These are phyloP conservation scores for Diplazon laetatorius DNA, from an alignment of 2,888 invertebrate species.

Conservation along the genomic window DNA sequence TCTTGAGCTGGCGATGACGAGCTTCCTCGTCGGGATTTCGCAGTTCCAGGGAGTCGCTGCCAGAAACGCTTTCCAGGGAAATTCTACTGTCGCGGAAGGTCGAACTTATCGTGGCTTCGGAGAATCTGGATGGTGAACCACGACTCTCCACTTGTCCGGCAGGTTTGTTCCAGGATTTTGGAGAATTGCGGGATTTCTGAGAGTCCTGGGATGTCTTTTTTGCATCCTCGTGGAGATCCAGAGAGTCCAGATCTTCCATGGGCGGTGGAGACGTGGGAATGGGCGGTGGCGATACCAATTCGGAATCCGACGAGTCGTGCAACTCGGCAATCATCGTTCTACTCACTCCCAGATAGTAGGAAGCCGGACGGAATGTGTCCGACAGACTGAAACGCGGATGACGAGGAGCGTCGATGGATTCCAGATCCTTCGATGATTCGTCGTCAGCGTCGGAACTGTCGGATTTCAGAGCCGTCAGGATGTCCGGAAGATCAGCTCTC, in stretches of 20 bases:
- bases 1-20: conserved; percentile 86
- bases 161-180: conserved; percentile 75
- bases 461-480: conserved; percentile 84
- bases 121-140: conserved; percentile 74
- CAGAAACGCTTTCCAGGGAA: conserved; percentile 77
- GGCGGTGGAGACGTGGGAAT: conserved; percentile 90
- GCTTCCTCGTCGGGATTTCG: conserved; percentile 83
- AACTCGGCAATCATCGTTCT: conserved; percentile 86
- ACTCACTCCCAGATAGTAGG: conserved; percentile 91
- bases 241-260: conserved; percentile 87
- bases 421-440: conserved; percentile 90
- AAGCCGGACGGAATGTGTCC: conserved; percentile 94
- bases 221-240: conserved; percentile 81
- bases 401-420: conserved; percentile 86
- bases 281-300: conserved; percentile 90
- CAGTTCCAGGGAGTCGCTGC: conserved; percentile 85
- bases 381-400: conserved; percentile 92
- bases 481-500: conserved; percentile 85
- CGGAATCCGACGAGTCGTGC: conserved; percentile 92
- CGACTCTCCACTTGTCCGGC: conserved; percentile 72
- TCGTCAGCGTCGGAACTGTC: conserved; percentile 93
- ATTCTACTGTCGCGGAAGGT: conserved; percentile 76
- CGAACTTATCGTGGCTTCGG: conserved; percentile 74
- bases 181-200: conserved; percentile 68
- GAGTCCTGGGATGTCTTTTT: conserved; percentile 74